These are phyloP conservation scores for Cichlasoma orientale DNA, from an alignment of 2,797 vertebrate species.

Conservation along the genomic window DNA sequence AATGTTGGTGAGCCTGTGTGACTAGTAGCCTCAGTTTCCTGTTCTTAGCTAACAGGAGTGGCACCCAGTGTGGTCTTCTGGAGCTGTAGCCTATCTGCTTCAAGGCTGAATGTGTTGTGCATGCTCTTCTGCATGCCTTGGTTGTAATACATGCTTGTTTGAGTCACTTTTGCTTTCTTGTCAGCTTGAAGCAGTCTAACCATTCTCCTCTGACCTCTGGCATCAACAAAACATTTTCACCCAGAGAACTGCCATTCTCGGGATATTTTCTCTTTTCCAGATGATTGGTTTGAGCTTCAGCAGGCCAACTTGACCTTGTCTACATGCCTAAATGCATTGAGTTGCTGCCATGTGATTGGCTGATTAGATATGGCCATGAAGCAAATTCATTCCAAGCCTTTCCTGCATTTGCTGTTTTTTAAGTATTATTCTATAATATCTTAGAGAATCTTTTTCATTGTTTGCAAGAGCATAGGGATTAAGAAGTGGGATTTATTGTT, in stretches of 20 bases:
- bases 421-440: not conserved
- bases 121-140: not conserved
- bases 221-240: not conserved
- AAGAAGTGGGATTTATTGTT: conserved; percentile 24
- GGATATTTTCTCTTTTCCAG: not conserved
- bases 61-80: no score
- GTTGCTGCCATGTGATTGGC: not conserved
- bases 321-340: not conserved
- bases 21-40: no score
- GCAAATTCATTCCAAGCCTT: not conserved
- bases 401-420: not conserved
- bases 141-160: not conserved
- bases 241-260: not conserved
- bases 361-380: not conserved
- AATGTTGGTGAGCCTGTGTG: no score
- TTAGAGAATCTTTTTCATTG: not conserved
- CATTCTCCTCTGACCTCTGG: not conserved
- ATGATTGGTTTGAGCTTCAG: not conserved
- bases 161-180: not conserved
- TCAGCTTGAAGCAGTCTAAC: not conserved
- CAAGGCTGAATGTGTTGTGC: not conserved
- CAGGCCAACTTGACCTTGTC: not conserved
- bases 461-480: not conserved
- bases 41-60: no score
- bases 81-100: not conserved